Conservation (phyloP, 2,113 vertebrate species). For the Atlantisia rogersi region DNA sequence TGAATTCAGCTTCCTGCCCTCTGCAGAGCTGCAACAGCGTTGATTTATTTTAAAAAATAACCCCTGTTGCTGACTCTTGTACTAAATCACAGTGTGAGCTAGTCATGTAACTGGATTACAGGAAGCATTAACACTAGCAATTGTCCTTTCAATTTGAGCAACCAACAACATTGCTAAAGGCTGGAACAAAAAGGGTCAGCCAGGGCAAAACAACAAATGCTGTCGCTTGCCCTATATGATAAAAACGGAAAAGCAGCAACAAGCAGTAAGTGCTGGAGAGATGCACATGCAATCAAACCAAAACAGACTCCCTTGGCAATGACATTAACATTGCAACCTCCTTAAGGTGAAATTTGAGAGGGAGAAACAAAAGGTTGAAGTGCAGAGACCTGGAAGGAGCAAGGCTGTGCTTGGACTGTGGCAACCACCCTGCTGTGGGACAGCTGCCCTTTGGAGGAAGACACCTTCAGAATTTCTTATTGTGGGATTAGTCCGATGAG, state of each 20-base stretch:
- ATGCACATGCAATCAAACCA: not conserved
- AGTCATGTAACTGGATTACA: conserved; percentile 41
- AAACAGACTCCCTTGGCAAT: not conserved
- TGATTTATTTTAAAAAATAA: conserved; percentile 48
- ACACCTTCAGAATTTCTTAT: not conserved
- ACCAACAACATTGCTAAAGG: conserved; percentile 9
- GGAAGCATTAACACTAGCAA: conserved; percentile 23
- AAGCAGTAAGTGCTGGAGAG: not conserved
- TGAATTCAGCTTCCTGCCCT: conserved; percentile 7
- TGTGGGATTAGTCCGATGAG: not conserved
- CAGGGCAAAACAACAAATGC: not conserved
- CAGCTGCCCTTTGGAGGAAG: not conserved
- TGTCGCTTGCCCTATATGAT: not conserved
- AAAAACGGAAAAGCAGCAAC: conserved; percentile 8
- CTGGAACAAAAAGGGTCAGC: conserved; percentile 20
- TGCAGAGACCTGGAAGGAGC: not conserved
- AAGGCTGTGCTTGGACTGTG: not conserved
- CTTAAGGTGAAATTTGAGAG: not conserved
- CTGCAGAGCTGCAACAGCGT: not conserved
- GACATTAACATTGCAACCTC: not conserved
- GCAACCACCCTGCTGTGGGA: not conserved
- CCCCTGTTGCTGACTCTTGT: not conserved
- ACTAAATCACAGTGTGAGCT: conserved; percentile 16
- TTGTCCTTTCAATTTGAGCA: conserved; percentile 32
- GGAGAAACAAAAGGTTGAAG: not conserved